phyloP scores from a whole-genome alignment of 2,113 vertebrate species.

The Ptilonorhynchus violaceus region DNA sequence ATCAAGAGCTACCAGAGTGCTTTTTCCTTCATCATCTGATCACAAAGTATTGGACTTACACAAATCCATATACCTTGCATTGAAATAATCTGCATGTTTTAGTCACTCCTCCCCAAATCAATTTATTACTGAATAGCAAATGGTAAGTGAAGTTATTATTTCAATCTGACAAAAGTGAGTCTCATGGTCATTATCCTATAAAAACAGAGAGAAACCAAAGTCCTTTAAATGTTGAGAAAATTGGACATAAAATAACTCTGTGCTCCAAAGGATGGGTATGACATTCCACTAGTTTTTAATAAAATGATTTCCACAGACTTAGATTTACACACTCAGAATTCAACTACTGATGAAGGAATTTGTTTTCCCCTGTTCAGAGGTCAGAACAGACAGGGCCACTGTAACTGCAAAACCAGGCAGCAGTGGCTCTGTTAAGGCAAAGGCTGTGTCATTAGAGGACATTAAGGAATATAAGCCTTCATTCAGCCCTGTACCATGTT shows the following conservation, averaged over 20 bases:
- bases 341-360: constrained; percentile 19
- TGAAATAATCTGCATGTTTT: constrained; percentile 21
- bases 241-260: not conserved
- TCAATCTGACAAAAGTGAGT: not conserved
- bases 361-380: not conserved
- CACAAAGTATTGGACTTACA: not conserved
- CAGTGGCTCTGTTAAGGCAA: not conserved
- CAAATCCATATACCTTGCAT: not conserved
- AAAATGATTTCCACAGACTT: not conserved
- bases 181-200: not conserved
- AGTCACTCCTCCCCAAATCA: constrained; percentile 9
- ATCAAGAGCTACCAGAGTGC: constrained; percentile 2
- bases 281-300: constrained; percentile 6
- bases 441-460: not conserved
- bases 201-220: not conserved
- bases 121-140: constrained; percentile 28
- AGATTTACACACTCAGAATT: constrained; percentile 21
- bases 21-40: not conserved
- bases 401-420: constrained; percentile 12
- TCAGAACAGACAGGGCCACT: not conserved
- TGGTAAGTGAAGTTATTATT: constrained; percentile 5
- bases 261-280: not conserved
- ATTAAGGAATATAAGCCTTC: not conserved
- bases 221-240: not conserved
- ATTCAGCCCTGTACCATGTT: not conserved